Percentiles rank a stretch among this genome's conserved stretches.
These are phyloP conservation scores for Leptodactylus fuscus DNA, from an alignment of 2,113 vertebrate species.

Conservation along the genomic window DNA sequence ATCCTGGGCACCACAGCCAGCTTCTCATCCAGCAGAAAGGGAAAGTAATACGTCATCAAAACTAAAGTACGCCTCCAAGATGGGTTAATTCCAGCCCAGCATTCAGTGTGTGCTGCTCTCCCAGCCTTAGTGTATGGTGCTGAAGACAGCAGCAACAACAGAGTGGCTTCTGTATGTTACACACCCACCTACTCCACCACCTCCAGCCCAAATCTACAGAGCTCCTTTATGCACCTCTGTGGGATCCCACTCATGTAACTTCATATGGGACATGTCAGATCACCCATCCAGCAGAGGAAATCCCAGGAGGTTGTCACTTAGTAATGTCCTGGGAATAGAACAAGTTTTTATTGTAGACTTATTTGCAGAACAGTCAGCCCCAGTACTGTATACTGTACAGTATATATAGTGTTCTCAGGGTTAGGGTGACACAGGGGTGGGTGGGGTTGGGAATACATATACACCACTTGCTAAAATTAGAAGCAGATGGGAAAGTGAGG, in stretches of 20 bases:
- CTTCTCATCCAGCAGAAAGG: constrained; percentile 76
- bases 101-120: constrained; percentile 69
- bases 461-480: constrained; percentile 60
- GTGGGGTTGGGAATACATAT: constrained; percentile 59
- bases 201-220: constrained; percentile 27
- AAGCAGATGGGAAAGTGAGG: constrained; percentile 62
- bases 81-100: constrained; percentile 76
- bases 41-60: constrained; percentile 78
- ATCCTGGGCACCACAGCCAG: constrained; percentile 70
- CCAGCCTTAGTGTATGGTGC: constrained; percentile 13
- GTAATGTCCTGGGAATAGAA: background rate
- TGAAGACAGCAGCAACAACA: constrained; percentile 52
- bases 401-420: constrained; percentile 63
- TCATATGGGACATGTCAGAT: constrained; percentile 21
- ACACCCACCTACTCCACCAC: constrained; percentile 45
- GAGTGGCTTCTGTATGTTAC: constrained; percentile 17
- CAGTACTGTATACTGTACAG: constrained; percentile 54
- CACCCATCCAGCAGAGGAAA: background rate
- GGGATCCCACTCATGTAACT: constrained; percentile 10
- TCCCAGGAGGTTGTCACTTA: background rate
- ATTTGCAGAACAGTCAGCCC: background rate
- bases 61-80: constrained; percentile 75
- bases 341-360: background rate
- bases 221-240: constrained; percentile 36
- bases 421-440: constrained; percentile 51